Percentiles rank a stretch among this genome's conserved stretches.
phyloP scores from a whole-genome alignment of 2,797 vertebrate genomes.

The Enteromius paludinosus region DNA sequence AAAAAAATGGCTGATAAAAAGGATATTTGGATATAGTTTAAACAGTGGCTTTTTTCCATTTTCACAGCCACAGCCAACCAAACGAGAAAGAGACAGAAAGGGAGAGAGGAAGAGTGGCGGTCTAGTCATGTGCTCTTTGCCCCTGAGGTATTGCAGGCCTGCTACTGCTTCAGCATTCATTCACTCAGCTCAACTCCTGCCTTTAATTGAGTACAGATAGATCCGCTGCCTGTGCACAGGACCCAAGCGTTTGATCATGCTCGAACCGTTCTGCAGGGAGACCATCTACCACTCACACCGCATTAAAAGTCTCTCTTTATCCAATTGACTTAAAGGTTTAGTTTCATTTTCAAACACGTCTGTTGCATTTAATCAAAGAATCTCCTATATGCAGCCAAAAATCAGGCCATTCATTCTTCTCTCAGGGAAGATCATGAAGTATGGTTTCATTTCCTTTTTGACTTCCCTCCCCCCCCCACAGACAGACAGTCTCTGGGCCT shows the following conservation, averaged over 20 bases:
- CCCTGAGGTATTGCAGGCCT: slow-evolving; percentile 50
- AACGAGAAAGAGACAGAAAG: not conserved
- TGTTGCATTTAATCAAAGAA: slow-evolving; percentile 25
- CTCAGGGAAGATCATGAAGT: slow-evolving; percentile 34
- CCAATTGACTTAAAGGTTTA: slow-evolving; percentile 10
- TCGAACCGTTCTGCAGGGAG: slow-evolving; percentile 21
- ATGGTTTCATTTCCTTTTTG: slow-evolving; percentile 47
- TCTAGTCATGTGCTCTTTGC: slow-evolving; percentile 54
- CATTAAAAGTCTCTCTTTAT: slow-evolving; percentile 27
- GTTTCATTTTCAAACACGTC: slow-evolving; percentile 33
- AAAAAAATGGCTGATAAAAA: slow-evolving; percentile 42
- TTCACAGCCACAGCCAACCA: slow-evolving; percentile 36
- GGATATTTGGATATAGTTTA: slow-evolving; percentile 45
- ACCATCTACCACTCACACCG: slow-evolving; percentile 11
- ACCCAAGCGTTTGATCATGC: slow-evolving; percentile 29
- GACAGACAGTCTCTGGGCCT: slow-evolving; percentile 54
- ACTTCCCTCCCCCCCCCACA: slow-evolving; percentile 8
- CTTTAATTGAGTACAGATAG: slow-evolving; percentile 45
- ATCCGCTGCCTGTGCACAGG: slow-evolving; percentile 11
- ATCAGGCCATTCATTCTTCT: slow-evolving; percentile 38
- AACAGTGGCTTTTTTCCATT: slow-evolving; percentile 24
- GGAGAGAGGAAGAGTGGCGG: slow-evolving; percentile 25
- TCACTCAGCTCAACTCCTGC: slow-evolving; percentile 35
- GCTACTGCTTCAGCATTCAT: slow-evolving; percentile 52
- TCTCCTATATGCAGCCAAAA: slow-evolving; percentile 9